Conservation (phyloP, 2,888 invertebrate species). For the Ochropacha duplaris region DNA sequence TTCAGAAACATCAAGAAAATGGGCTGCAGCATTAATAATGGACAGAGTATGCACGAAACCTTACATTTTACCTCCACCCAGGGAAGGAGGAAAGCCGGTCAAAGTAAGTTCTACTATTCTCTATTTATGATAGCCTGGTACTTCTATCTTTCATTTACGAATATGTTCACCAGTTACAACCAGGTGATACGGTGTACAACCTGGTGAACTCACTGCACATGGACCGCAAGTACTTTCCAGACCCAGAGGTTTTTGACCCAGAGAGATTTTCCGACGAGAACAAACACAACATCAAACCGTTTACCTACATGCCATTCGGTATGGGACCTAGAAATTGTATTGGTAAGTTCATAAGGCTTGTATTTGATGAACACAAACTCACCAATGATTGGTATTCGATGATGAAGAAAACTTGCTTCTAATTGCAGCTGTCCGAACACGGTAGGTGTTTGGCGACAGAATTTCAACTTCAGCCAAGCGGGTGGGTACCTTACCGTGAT, state of each 20-base stretch:
- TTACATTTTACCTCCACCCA: slow-evolving; percentile 54
- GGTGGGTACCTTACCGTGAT: no score
- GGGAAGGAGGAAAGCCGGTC: slow-evolving; percentile 40
- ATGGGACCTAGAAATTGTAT: slow-evolving; percentile 77
- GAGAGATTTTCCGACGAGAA: slow-evolving; percentile 64
- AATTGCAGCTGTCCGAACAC: no score
- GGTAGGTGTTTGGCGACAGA: no score
- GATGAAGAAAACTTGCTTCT: no score
- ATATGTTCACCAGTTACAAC: slow-evolving; percentile 31
- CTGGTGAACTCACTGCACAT: slow-evolving; percentile 33
- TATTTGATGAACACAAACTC: no score
- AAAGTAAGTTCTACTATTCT: slow-evolving; percentile 7
- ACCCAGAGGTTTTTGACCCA: slow-evolving; percentile 56
- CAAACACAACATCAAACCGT: slow-evolving; percentile 61
- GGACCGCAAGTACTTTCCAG: slow-evolving; percentile 36
- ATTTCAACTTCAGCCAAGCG: no score
- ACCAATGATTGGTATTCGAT: no score
- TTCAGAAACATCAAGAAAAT: slow-evolving; percentile 53
- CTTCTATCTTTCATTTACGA: background rate
- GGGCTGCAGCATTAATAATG: slow-evolving; percentile 60
- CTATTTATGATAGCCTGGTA: background rate
- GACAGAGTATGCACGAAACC: slow-evolving; percentile 71
- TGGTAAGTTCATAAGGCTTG: no score
- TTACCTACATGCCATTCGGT: slow-evolving; percentile 77
- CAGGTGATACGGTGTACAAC: slow-evolving; percentile 40